Percentiles rank a stretch among this genome's conserved stretches.
Conservation (phyloP, 2,888 invertebrate species). For the Aporophyla lueneburgensis region DNA sequence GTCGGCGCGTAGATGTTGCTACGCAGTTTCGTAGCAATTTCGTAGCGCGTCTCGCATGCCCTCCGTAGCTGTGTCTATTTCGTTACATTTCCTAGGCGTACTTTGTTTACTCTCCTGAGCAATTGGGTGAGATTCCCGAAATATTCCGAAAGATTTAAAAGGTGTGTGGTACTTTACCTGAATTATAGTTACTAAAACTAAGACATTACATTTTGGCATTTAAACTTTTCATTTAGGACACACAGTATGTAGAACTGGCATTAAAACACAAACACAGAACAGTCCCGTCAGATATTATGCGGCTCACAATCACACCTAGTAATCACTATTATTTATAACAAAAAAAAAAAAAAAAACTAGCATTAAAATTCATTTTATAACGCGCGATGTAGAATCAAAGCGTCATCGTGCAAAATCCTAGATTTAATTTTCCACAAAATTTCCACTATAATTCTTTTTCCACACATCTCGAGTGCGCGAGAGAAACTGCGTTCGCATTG, state of each 20-base stretch:
- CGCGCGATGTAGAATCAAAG: neutral
- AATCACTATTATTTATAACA: neutral
- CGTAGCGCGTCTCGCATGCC: conserved; percentile 30
- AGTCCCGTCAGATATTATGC: neutral
- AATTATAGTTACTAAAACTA: neutral
- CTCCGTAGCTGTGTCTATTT: neutral
- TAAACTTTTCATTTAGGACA: no score
- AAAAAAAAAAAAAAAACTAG: neutral
- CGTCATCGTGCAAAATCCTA: neutral
- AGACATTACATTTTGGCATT: no score
- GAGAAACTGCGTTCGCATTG: conserved; percentile 19
- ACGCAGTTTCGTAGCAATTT: conserved; percentile 44
- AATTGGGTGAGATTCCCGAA: neutral
- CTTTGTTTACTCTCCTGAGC: neutral
- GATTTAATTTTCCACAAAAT: neutral
- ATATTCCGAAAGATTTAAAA: neutral
- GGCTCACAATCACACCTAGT: neutral
- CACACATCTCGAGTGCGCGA: neutral
- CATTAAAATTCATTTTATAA: neutral
- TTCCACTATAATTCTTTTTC: neutral
- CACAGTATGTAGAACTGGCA: neutral
- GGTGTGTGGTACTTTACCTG: neutral
- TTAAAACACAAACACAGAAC: neutral
- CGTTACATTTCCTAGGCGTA: no score
- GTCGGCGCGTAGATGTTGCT: conserved; percentile 16